Conservation (phyloP, 2,113 vertebrate genomes). For the Rhinopomastus cyanomelas region DNA sequence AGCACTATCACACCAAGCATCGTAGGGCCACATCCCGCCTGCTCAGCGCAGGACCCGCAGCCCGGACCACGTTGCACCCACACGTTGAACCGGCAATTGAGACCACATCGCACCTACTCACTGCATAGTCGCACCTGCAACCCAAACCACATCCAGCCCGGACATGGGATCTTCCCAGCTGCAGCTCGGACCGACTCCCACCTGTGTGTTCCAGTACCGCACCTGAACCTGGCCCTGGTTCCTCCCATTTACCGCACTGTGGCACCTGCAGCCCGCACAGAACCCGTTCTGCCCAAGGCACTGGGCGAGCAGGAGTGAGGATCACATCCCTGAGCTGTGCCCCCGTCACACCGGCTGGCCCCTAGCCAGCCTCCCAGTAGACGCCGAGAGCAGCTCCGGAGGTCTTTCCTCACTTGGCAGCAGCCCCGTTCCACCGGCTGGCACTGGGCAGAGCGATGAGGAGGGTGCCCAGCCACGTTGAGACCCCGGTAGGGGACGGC, state of each 20-base stretch:
- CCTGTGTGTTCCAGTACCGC: background rate
- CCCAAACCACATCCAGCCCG: background rate
- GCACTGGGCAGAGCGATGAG: background rate
- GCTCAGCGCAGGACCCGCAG: background rate
- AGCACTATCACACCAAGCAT: too few relatives aligned
- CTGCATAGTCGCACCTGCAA: rapidly evolving
- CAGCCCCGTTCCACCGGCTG: too few relatives aligned
- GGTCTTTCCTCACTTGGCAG: background rate
- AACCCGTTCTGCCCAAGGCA: rapidly evolving
- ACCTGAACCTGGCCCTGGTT: background rate
- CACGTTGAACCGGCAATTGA: rapidly evolving
- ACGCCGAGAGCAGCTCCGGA: background rate
- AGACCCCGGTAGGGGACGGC: background rate
- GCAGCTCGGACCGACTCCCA: background rate
- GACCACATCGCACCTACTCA: rapidly evolving
- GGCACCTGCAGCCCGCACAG: background rate
- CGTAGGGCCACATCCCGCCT: background rate
- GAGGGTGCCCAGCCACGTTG: background rate
- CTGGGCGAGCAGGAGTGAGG: background rate
- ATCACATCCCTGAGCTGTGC: background rate
- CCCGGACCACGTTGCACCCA: background rate
- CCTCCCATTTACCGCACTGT: rapidly evolving
- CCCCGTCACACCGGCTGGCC: background rate
- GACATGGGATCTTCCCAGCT: rapidly evolving
- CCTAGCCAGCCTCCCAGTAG: background rate